Conservation (phyloP, 2,113 vertebrate species). For the Haplotaxodon microlepis region DNA sequence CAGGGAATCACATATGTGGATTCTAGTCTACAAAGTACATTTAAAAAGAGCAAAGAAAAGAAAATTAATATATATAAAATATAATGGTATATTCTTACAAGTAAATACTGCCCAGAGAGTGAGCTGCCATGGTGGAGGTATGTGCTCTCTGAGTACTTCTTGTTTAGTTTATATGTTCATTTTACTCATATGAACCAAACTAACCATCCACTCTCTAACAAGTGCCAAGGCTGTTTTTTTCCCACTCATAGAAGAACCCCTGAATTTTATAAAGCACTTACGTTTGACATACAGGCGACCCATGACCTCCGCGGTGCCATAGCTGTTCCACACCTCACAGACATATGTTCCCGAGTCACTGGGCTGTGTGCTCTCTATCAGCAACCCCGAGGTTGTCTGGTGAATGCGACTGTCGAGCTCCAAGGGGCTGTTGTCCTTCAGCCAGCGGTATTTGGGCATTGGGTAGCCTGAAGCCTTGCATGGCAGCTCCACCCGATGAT, state of each 20-base stretch:
- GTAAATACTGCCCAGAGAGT: not conserved
- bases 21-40: not conserved
- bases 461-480: conserved; percentile 97
- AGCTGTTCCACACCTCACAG: conserved; percentile 98
- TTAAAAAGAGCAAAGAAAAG: not conserved
- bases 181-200: not conserved
- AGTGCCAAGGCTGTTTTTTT: not conserved
- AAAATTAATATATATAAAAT: not conserved
- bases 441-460: conserved; percentile 92
- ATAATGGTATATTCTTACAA: not conserved
- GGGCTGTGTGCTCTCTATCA: conserved; percentile 86
- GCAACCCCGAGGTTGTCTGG: conserved; percentile 84
- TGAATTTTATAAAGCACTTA: conserved; percentile 67
- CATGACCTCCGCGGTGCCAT: conserved; percentile 90
- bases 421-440: conserved; percentile 93
- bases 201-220: not conserved
- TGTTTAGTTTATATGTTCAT: not conserved
- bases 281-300: conserved; percentile 90
- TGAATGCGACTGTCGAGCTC: conserved; percentile 92
- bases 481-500: conserved; percentile 90
- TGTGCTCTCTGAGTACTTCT: not conserved
- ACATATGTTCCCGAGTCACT: conserved; percentile 90
- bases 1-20: not conserved
- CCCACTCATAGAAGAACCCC: not conserved
- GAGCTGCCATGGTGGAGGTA: not conserved